A percentile compares a stretch with the other conserved stretches of the same genome.
Evolutionary conservation across 2,888 invertebrate species (phyloP).

Genomic region (Eudasyphora cyanicolor): DNA sequence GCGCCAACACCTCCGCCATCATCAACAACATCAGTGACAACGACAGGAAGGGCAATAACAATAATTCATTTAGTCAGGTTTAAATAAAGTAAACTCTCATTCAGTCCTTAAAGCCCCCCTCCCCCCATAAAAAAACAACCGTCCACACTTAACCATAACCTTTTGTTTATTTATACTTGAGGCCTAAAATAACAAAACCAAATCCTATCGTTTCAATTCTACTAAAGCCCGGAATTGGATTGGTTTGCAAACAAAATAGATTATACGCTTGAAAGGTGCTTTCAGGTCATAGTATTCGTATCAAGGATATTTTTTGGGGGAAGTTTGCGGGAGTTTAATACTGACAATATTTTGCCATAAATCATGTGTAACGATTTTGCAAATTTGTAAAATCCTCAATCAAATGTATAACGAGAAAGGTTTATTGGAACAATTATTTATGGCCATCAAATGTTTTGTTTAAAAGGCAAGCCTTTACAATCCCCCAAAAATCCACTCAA

Average conservation of each 20-base stretch:
- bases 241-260: background rate
- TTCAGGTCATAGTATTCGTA: background rate
- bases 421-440: conserved; percentile 1
- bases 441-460: background rate
- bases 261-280: conserved; percentile 8
- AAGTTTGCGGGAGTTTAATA: background rate
- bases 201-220: background rate
- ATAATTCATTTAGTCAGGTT: conserved; percentile 17
- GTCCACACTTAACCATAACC: background rate
- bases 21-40: background rate
- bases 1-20: background rate
- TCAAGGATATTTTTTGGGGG: background rate
- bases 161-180: conserved; percentile 11
- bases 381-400: conserved; percentile 4
- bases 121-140: too few relatives aligned
- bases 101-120: background rate
- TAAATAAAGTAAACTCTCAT: background rate
- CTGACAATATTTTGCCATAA: background rate
- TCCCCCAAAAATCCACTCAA: background rate
- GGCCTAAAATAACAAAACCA: conserved; percentile 21
- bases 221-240: background rate
- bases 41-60: conserved; percentile 8
- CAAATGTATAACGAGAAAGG: background rate
- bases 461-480: background rate
- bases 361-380: background rate